phyloP scores from a whole-genome alignment of 2,797 vertebrate species.

The Avahi laniger region DNA sequence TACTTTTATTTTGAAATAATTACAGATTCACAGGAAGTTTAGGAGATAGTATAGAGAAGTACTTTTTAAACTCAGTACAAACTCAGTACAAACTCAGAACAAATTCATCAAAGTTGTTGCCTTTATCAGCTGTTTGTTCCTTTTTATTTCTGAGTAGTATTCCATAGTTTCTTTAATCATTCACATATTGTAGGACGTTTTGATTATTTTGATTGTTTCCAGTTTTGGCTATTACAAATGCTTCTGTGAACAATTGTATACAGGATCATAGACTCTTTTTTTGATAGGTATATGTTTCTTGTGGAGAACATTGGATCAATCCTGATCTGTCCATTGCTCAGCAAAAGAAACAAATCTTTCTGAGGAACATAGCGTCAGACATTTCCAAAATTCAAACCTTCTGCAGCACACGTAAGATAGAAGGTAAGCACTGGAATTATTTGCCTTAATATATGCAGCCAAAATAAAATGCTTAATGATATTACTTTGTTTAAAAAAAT shows the following conservation, averaged over 20 bases:
- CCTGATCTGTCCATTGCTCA: conserved; percentile 63
- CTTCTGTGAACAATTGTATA: neutral
- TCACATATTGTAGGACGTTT: neutral
- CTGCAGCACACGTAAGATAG: conserved; percentile 64
- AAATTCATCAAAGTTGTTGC: neutral
- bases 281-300: conserved; percentile 79
- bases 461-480: neutral
- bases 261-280: neutral
- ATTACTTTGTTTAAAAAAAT: neutral
- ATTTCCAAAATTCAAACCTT: conserved; percentile 77
- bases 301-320: conserved; percentile 79
- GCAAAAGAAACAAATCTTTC: conserved; percentile 76
- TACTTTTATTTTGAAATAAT: conserved; percentile 28
- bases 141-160: neutral
- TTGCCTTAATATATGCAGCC: neutral
- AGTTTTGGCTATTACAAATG: neutral
- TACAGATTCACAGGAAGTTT: neutral
- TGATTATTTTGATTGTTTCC: neutral
- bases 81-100: no score
- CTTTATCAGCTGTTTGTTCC: neutral
- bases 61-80: neutral
- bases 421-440: conserved; percentile 69
- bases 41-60: neutral
- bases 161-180: neutral
- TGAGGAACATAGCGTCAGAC: conserved; percentile 76